Conservation (phyloP, 2,888 invertebrate genomes). For the Spatulosminthurus flaviceps region DNA sequence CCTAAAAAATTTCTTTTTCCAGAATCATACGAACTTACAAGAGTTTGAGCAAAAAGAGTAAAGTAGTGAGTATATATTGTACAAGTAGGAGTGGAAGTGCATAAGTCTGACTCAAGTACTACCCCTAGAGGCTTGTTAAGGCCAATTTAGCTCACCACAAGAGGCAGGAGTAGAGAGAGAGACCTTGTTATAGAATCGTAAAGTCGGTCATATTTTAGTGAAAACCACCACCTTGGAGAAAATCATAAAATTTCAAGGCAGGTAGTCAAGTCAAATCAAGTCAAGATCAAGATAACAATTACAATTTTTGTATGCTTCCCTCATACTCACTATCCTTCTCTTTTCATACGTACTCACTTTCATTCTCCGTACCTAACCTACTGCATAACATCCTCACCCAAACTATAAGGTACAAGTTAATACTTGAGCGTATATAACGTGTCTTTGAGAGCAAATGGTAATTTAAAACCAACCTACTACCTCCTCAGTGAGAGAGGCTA, state of each 20-base stretch:
- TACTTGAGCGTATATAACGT: neutral
- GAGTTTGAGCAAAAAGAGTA: neutral
- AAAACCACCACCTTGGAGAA: conserved; percentile 41
- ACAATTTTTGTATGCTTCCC: conserved; percentile 25
- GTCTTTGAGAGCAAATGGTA: neutral
- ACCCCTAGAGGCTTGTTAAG: conserved; percentile 46
- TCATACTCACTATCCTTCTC: neutral
- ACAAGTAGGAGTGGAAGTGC: neutral
- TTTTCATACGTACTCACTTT: neutral
- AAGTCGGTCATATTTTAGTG: conserved; percentile 47
- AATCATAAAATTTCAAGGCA: conserved; percentile 47
- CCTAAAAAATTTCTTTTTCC: no score
- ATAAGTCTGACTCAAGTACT: conserved; percentile 29
- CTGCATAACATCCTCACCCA: neutral
- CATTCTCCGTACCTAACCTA: neutral
- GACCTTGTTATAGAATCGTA: conserved; percentile 43
- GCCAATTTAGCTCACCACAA: conserved; percentile 47
- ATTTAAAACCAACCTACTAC: neutral
- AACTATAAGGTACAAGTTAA: neutral
- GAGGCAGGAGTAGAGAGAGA: conserved; percentile 28
- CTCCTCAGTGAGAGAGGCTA: neutral
- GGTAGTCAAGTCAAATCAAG: conserved; percentile 44
- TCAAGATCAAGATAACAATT: conserved; percentile 47
- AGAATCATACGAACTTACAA: neutral
- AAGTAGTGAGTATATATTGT: no score